phyloP scores from a whole-genome alignment of 2,888 invertebrate species.

The Plutella xylostella region DNA sequence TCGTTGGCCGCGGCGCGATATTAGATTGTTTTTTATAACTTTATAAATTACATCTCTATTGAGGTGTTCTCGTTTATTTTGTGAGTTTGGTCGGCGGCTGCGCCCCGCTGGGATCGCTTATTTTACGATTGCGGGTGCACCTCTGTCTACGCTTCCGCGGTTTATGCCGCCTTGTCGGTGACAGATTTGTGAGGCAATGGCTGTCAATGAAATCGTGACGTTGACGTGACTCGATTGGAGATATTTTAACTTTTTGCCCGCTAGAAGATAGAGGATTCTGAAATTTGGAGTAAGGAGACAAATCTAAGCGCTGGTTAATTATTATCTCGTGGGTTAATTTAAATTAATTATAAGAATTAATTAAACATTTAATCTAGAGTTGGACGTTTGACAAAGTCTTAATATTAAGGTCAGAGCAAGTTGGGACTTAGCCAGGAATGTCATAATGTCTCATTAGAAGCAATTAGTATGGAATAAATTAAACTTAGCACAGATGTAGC shows the following conservation, averaged over 20 bases:
- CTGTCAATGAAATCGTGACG: no score
- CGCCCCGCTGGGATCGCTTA: slow-evolving; percentile 16
- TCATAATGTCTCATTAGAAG: slow-evolving; percentile 48
- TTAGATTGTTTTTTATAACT: slow-evolving; percentile 27
- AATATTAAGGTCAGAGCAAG: slow-evolving; percentile 11
- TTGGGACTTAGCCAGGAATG: slow-evolving; percentile 39
- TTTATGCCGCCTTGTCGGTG: not conserved
- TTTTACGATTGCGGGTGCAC: slow-evolving; percentile 15
- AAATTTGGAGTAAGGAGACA: no score
- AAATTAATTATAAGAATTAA: slow-evolving; percentile 21
- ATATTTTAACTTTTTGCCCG: not conserved
- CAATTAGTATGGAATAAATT: slow-evolving; percentile 60
- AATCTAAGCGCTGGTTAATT: slow-evolving; percentile 4
- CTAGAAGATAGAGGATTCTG: no score
- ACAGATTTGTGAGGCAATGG: no score
- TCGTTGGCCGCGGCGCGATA: slow-evolving; percentile 38
- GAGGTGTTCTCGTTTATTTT: slow-evolving; percentile 16
- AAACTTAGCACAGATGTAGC: slow-evolving; percentile 31
- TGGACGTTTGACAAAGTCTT: slow-evolving; percentile 9
- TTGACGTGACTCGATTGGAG: not conserved
- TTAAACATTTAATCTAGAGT: slow-evolving; percentile 18
- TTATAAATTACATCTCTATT: slow-evolving; percentile 26
- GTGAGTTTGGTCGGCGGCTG: not conserved
- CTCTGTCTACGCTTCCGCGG: not conserved
- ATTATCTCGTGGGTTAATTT: slow-evolving; percentile 3